Percentiles rank a stretch among this genome's conserved stretches.
These are phyloP conservation scores for Phyllopteryx taeniolatus DNA, from an alignment of 2,113 vertebrate species.

Conservation along the genomic window DNA sequence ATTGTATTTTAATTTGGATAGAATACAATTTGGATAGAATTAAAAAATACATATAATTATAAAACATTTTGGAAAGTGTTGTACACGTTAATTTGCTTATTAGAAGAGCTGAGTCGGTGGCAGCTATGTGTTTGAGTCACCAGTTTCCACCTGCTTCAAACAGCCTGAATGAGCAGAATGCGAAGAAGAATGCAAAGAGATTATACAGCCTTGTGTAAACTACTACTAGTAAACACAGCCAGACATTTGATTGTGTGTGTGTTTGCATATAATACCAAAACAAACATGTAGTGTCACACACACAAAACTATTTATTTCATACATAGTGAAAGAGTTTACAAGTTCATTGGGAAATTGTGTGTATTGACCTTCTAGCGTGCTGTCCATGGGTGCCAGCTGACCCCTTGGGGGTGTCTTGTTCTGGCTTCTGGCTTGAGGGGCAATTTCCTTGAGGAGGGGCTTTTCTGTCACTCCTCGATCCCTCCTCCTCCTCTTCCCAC, in stretches of 20 bases:
- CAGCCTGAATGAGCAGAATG: constrained; percentile 64
- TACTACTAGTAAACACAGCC: constrained; percentile 36
- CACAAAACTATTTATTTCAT: neutral
- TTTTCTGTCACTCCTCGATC: neutral
- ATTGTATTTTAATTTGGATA: neutral
- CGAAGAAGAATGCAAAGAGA: constrained; percentile 33
- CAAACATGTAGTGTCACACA: neutral
- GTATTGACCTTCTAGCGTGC: no score
- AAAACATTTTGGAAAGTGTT: neutral
- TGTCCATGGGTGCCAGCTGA: no score
- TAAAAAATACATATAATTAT: neutral
- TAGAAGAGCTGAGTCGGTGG: constrained; percentile 37
- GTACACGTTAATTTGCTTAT: constrained; percentile 4
- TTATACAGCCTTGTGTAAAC: constrained; percentile 61
- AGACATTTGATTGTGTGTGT: neutral
- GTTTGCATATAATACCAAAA: neutral
- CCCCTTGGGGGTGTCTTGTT: no score
- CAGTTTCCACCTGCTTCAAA: constrained; percentile 65
- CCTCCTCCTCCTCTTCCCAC: neutral
- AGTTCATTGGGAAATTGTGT: no score
- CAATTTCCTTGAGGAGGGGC: no score
- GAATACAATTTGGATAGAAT: neutral
- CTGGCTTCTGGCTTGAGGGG: no score
- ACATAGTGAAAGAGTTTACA: no score
- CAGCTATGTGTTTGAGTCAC: constrained; percentile 57